Base-by-base conservation (phyloP, 1,140 invertebrate species). In the Rhopalosiphum maidis region DNA sequence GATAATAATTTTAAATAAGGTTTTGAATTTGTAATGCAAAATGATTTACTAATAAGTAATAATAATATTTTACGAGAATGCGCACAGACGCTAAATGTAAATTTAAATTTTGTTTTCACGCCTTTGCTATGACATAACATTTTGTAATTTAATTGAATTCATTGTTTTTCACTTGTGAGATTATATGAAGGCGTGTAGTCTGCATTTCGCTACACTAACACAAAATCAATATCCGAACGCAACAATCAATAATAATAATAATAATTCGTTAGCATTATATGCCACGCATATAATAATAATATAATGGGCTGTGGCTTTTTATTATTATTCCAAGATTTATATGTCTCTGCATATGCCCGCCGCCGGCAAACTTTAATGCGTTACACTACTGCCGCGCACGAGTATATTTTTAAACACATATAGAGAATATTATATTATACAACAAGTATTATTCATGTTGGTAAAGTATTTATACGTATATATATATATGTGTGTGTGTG, bases 321-420 rank as follows among this genome's bases (percentile, higher is more conserved):
- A 43, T 86, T 86, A 43, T 77, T 46, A 86, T 46, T 86, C 43
- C 15, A 15, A 86, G 41, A 86, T 46, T 30, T 85, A 41, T 86
- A 86, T 86, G 85, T 86, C 41, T 46, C 85, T 86, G 85, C 85
- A 15, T 21, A 15, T n/a, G 46, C 85, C 85, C 85, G 41, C 41
- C 43, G 85, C 41, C 43, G 85, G 85, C 85, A 46, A 86, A 86
- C 85, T 86, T 86, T n/a, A 46, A 43, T 86, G 41, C 41, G 3
- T 43, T 86, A 86, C 83, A 43, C 83, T 86, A 86, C 83, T 43
- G 41, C 83, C 25, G 41, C 37, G 23, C 22, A 86, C 83, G 83
- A 86, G 83, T 86, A 86, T 86, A 86, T 43, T 86, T 86, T 86
- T 86, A 86, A 86, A 86, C 83, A 77, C n/a, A 77, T 77, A n/a